Evolutionary conservation across 2,113 vertebrate species (phyloP).

Genomic region (Bos taurus): ARS-UCD2.0 NC_037337.1:44847001-44847500

Average conservation of each 20-base stretch:
- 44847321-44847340: background rate
- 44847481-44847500: background rate
- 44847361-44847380: background rate
- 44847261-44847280: slow-evolving; percentile 67
- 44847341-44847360: background rate
- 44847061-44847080: slow-evolving; percentile 86
- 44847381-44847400: background rate
- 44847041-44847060: slow-evolving; percentile 43
- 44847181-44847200: slow-evolving; percentile 20
- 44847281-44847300: background rate
- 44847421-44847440: background rate
- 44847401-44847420: background rate
- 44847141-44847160: slow-evolving; percentile 31
- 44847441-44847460: background rate
- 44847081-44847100: slow-evolving; percentile 96
- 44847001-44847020: slow-evolving; percentile 68
- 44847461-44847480: background rate
- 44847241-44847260: slow-evolving; percentile 67
- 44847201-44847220: slow-evolving; percentile 62
- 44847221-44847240: slow-evolving; percentile 57
- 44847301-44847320: background rate
- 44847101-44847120: slow-evolving; percentile 82
- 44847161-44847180: slow-evolving; percentile 39
- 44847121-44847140: slow-evolving; percentile 76
- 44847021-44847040: slow-evolving; percentile 56